Percentiles rank a stretch among this genome's conserved stretches.
Conservation (phyloP, 2,797 vertebrate species). For the Euphonia xanthogaster region DNA sequence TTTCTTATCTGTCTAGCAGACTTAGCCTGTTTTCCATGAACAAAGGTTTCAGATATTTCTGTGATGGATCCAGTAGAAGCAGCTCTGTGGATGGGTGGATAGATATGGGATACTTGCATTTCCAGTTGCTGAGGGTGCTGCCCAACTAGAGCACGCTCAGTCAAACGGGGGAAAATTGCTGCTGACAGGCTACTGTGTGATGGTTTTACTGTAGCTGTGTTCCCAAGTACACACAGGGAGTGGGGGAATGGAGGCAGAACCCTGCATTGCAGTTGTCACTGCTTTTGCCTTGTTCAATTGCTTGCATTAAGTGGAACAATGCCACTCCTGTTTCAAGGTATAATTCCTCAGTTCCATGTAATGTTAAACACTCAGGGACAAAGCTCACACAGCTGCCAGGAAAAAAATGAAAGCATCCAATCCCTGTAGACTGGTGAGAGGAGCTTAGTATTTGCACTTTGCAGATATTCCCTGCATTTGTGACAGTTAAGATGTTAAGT, state of each 20-base stretch:
- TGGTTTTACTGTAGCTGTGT: neutral
- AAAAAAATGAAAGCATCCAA: neutral
- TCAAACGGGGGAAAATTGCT: neutral
- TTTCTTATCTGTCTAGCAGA: neutral
- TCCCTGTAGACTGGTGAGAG: neutral
- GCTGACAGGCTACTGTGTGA: neutral
- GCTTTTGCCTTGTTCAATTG: neutral
- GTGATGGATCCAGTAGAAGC: neutral
- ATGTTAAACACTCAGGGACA: neutral
- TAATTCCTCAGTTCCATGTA: neutral
- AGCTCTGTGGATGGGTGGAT: neutral
- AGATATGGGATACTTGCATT: neutral
- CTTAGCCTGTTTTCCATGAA: neutral
- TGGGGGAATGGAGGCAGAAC: rapidly evolving
- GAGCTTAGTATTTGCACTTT: neutral
- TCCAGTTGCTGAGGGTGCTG: neutral
- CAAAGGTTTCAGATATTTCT: neutral
- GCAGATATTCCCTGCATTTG: neutral
- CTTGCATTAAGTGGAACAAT: neutral
- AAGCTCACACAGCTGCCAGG: neutral
- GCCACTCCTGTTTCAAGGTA: neutral
- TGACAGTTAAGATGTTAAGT: neutral
- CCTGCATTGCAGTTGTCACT: neutral
- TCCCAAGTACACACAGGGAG: neutral
- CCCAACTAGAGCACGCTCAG: neutral